phyloP scores from a whole-genome alignment of 2,888 invertebrate species.

The Mimachlamys varia region DNA sequence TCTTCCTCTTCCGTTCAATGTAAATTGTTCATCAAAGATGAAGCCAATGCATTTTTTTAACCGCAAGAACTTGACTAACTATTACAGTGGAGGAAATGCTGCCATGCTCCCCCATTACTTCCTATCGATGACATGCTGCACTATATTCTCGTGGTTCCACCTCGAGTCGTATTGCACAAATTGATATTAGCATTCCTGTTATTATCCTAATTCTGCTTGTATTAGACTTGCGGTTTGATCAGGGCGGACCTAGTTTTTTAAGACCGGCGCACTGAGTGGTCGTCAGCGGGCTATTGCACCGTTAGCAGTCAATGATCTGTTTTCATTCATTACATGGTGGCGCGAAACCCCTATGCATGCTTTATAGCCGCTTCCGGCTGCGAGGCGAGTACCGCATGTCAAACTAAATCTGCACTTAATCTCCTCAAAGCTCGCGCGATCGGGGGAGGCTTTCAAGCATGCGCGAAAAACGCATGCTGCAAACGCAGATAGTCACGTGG shows the following conservation, averaged over 20 bases:
- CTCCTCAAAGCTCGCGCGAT: conserved; percentile 36
- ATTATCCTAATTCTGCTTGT: conserved; percentile 17
- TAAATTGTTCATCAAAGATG: background rate
- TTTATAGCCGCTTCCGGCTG: conserved; percentile 14
- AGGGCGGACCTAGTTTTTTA: conserved; percentile 3
- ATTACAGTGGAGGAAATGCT: conserved; percentile 3
- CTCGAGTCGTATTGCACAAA: conserved; percentile 31
- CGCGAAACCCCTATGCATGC: conserved; percentile 28
- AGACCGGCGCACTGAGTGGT: conserved; percentile 15
- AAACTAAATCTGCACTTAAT: conserved; percentile 36
- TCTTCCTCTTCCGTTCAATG: conserved; percentile 20
- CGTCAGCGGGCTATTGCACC: conserved; percentile 1
- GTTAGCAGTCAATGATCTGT: conserved; percentile 13
- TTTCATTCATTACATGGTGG: conserved; percentile 29
- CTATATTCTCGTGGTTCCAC: conserved; percentile 11
- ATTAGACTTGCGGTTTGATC: conserved; percentile 31
- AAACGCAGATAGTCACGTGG: conserved; percentile 9
- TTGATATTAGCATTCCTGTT: conserved; percentile 8
- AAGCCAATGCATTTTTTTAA: conserved; percentile 10
- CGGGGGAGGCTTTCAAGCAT: conserved; percentile 31
- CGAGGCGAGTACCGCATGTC: conserved; percentile 26
- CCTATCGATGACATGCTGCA: background rate
- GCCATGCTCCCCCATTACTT: background rate
- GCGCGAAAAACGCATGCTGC: conserved; percentile 31
- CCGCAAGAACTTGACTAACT: conserved; percentile 31